Evolutionary conservation across 2,797 vertebrate genomes (phyloP), one percentile per base, ranked within the genome.

Genomic region (Halcyon leucocephala): DNA sequence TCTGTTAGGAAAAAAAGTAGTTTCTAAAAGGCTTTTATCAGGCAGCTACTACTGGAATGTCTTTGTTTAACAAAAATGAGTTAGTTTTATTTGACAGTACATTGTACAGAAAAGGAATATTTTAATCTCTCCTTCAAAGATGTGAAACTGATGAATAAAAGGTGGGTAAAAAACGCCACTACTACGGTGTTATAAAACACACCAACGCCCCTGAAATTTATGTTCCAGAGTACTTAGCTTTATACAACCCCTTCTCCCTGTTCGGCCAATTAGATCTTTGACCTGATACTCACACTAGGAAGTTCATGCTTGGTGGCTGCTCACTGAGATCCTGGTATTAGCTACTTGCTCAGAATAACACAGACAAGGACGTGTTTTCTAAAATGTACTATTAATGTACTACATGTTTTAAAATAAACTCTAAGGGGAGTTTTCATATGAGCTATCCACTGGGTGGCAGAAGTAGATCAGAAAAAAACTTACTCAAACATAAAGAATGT

Each of bases 401-500:
- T 22, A 46, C 1, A 10, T 26, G 5, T 74, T 82, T 86, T 52
- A 52, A 83, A 90, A 83, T 18, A 57, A 73, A 58, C 17, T 11
- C 29, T 26, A 44, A 37, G 8, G 12, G 9, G 14, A 33, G 33
- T 39, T 79, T 78, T 82, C n/a, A 9, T 21, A 19, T 4, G 3
- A 65, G 2, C 9, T 61, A 55, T 72, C 96, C 96, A 95, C 95
- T 94, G 92, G 96, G 94, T 93, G 96, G 96, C 96, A 95, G 94
- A 82, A 89, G 70, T 12, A 76, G 80, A 95, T 86, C 61, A 90
- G 87, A 83, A 93, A 95, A 89, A 89, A 65, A 19, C 8, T 3
- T 31, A 22, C 7, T 55, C 7, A 16, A 19, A 13, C 3, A 4
- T 61, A 11, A 52, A 17, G 46, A 46, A 14, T 19, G 4, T 5